Conservation (phyloP, 2,113 vertebrate species). For the Chaetodon trifascialis region DNA sequence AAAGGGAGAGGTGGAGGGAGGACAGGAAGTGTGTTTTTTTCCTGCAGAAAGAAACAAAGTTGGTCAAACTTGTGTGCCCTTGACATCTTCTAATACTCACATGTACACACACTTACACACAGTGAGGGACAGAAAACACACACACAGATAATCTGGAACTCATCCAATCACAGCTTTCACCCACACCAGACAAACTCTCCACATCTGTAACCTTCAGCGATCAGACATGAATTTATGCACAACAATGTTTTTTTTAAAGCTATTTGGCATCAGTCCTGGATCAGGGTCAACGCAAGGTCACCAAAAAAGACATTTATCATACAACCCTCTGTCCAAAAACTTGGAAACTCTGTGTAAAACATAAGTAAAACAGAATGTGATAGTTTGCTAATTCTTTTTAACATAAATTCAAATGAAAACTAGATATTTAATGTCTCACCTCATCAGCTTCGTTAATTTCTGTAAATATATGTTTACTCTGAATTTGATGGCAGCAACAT, state of each 20-base stretch:
- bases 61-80: conserved; percentile 30
- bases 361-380: too few relatives aligned
- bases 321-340: too few relatives aligned
- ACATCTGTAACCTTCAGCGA: conserved; percentile 53
- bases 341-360: too few relatives aligned
- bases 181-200: conserved; percentile 24
- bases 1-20: not conserved
- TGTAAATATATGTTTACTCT: too few relatives aligned
- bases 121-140: conserved; percentile 12
- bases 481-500: too few relatives aligned
- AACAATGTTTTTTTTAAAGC: not conserved
- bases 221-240: conserved; percentile 21
- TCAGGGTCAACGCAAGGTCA: conserved; percentile 31
- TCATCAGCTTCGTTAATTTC: too few relatives aligned
- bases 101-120: not conserved
- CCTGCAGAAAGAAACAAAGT: not conserved
- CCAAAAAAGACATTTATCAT: not conserved
- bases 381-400: too few relatives aligned
- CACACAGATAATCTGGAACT: conserved; percentile 18
- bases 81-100: conserved; percentile 14
- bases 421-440: too few relatives aligned
- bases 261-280: conserved; percentile 25
- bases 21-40: conserved; percentile 19
- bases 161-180: conserved; percentile 51
- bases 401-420: too few relatives aligned